These are phyloP conservation scores for Bombus waltoni DNA, from an alignment of 1,140 invertebrate genomes.

Conservation along the genomic window DNA sequence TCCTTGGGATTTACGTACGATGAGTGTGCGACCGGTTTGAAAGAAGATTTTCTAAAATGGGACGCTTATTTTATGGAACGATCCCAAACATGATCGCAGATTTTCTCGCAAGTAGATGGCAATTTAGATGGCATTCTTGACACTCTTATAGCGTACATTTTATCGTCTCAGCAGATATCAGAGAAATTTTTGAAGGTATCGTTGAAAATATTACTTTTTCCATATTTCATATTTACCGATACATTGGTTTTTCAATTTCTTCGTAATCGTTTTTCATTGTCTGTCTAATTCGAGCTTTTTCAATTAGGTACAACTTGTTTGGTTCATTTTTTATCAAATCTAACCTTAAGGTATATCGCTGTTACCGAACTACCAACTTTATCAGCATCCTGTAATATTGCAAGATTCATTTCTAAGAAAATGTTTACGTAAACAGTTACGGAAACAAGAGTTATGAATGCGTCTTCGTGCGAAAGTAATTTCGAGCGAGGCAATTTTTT, in stretches of 20 bases:
- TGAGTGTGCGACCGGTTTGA: too few relatives aligned
- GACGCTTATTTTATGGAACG: conserved; percentile 20
- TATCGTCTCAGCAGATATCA: background rate
- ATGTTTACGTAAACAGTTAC: background rate
- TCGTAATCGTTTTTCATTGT: background rate
- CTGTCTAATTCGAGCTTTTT: background rate
- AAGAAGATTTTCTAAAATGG: conserved; percentile 7
- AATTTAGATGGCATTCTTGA: conserved; percentile 25
- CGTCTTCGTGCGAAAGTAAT: conserved; percentile 6
- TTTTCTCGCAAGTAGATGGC: background rate
- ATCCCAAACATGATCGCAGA: background rate
- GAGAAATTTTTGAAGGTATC: background rate
- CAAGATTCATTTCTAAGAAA: background rate
- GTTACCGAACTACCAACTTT: background rate
- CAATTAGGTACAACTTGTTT: background rate
- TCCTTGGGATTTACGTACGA: background rate
- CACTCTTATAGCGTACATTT: background rate
- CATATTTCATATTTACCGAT: background rate
- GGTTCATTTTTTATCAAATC: background rate
- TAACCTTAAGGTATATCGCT: background rate
- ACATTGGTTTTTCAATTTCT: background rate
- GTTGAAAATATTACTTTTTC: background rate
- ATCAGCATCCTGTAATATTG: background rate
- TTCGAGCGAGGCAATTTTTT: conserved; percentile 7
- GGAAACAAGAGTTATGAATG: conserved; percentile 1